Conservation (phyloP, 2,888 invertebrate species). For the Hololepta plana region DNA sequence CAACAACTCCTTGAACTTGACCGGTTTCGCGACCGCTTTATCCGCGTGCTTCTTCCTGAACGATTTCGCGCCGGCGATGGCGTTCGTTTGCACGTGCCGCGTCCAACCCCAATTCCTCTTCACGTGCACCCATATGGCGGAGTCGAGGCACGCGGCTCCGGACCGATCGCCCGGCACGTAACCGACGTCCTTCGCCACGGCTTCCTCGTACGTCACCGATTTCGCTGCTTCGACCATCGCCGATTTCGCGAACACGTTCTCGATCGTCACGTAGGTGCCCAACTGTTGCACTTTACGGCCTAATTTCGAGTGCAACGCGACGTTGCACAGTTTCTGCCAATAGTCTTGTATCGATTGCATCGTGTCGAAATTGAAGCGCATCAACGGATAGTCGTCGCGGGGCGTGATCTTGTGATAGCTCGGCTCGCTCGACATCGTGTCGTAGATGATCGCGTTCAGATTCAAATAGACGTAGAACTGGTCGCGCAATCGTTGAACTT, state of each 20-base stretch:
- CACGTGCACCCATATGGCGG: constrained; percentile 45
- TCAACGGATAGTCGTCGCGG: constrained; percentile 35
- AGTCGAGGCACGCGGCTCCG: constrained; percentile 58
- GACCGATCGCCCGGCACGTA: constrained; percentile 50
- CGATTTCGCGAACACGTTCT: constrained; percentile 29
- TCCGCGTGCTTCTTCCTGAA: constrained; percentile 10
- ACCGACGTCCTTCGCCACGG: constrained; percentile 33
- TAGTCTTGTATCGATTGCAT: constrained; percentile 38
- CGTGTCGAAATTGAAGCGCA: constrained; percentile 34
- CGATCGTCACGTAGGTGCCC: constrained; percentile 27
- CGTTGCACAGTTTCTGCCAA: constrained; percentile 50
- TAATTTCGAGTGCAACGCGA: constrained; percentile 46
- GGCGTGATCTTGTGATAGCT: constrained; percentile 39
- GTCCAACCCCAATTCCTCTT: constrained; percentile 45
- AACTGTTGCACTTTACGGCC: constrained; percentile 23
- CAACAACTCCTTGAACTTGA: constrained; percentile 22
- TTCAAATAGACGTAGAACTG: constrained; percentile 56
- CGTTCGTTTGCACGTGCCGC: constrained; percentile 2
- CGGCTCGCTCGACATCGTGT: constrained; percentile 43
- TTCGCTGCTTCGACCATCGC: constrained; percentile 27
- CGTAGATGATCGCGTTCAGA: constrained; percentile 25
- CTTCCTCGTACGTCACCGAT: constrained; percentile 28
- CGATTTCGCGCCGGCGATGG: constrained; percentile 3
- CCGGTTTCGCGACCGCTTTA: constrained; percentile 9
- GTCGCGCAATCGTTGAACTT: constrained; percentile 44